A percentile compares a stretch with the other conserved stretches of the same genome.
These are phyloP conservation scores for Conus canariensis DNA, from an alignment of 2,888 invertebrate species.

Conservation along the genomic window DNA sequence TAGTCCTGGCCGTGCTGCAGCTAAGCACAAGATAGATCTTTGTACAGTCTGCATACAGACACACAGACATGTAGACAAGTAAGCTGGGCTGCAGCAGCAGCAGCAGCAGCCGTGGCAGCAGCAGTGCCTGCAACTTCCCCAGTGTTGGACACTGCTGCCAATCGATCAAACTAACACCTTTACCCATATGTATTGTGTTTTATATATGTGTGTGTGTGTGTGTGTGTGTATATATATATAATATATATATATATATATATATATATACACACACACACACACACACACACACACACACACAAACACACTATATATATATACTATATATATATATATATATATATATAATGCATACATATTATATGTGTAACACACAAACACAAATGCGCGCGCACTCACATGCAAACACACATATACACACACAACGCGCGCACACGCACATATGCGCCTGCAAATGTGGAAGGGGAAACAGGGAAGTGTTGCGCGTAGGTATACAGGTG, in stretches of 20 bases:
- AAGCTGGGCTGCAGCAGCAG: background rate
- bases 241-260: background rate
- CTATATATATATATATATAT: too few species aligned
- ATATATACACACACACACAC: too few species aligned
- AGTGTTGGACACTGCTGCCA: constrained; percentile 8
- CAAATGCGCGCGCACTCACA: too few species aligned
- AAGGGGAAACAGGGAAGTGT: too few species aligned
- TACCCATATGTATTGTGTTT: background rate
- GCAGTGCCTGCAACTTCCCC: background rate
- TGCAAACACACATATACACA: too few species aligned
- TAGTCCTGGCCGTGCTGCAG: constrained; percentile 1
- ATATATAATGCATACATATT: too few species aligned
- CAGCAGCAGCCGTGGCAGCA: background rate
- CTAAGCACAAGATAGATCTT: background rate
- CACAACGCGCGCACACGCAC: too few species aligned
- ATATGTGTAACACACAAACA: too few species aligned
- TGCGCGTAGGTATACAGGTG: too few species aligned
- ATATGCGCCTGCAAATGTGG: too few species aligned
- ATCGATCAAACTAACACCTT: background rate
- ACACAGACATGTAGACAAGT: background rate
- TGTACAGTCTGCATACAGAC: background rate
- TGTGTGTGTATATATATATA: background rate
- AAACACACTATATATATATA: too few species aligned
- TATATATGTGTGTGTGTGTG: background rate
- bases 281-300: too few species aligned